These are phyloP conservation scores for Lonchura striata DNA, from an alignment of 2,113 vertebrate species.

Conservation along the genomic window DNA sequence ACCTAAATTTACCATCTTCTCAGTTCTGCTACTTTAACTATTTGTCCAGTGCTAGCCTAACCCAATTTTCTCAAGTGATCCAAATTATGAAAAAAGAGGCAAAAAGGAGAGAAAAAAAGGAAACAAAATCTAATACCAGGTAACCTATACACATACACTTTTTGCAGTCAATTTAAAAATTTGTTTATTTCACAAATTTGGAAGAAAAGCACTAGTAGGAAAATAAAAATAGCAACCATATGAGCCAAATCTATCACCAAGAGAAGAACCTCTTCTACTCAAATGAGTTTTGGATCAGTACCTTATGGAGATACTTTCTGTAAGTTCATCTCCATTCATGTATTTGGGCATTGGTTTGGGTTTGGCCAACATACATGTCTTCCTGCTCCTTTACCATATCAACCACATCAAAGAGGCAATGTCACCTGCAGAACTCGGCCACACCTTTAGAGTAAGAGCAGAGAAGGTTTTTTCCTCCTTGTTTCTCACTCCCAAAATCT, in stretches of 20 bases:
- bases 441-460: neutral
- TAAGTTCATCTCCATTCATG: neutral
- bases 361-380: neutral
- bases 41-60: neutral
- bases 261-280: neutral
- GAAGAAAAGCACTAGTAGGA: neutral
- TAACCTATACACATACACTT: neutral
- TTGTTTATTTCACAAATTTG: neutral
- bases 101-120: accelerated
- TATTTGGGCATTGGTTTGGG: neutral
- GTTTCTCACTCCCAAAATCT: neutral
- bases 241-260: neutral
- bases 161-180: neutral
- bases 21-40: neutral
- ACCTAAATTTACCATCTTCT: neutral
- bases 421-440: neutral
- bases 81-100: neutral
- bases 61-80: neutral
- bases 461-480: neutral
- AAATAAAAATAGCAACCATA: neutral
- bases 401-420: neutral
- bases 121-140: neutral
- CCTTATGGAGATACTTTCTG: neutral
- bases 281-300: neutral
- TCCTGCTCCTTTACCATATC: neutral